Conservation (phyloP, 2,113 vertebrate species). For the Acanthisitta chloris region DNA sequence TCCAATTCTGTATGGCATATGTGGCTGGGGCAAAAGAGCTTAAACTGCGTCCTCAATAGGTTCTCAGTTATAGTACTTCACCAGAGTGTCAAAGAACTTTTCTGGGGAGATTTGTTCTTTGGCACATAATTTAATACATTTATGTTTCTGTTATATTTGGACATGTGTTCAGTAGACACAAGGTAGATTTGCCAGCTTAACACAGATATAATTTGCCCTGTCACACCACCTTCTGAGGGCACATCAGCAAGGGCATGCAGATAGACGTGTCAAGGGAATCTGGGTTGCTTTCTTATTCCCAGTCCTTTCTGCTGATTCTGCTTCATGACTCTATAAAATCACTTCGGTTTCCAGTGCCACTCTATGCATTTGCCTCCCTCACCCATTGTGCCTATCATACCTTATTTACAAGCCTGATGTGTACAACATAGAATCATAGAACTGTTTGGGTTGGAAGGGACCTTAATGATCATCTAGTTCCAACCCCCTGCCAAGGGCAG, state of each 20-base stretch:
- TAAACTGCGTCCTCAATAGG: neutral
- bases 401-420: too few relatives aligned
- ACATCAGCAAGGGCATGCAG: neutral
- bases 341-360: neutral
- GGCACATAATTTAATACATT: neutral
- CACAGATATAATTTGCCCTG: neutral
- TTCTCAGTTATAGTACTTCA: neutral
- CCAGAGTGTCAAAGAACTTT: neutral
- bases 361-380: neutral
- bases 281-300: neutral
- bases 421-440: neutral
- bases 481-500: neutral
- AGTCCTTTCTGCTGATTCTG: neutral
- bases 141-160: constrained; percentile 9
- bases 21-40: neutral
- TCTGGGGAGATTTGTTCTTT: neutral
- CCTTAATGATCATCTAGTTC: neutral
- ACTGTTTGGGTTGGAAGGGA: neutral
- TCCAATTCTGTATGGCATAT: fast-evolving
- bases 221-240: neutral
- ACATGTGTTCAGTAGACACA: neutral
- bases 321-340: neutral
- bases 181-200: neutral
- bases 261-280: neutral
- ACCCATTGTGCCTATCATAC: neutral